phyloP scores from a whole-genome alignment of 2,797 vertebrate species.

The Pachyuromys duprasi region DNA sequence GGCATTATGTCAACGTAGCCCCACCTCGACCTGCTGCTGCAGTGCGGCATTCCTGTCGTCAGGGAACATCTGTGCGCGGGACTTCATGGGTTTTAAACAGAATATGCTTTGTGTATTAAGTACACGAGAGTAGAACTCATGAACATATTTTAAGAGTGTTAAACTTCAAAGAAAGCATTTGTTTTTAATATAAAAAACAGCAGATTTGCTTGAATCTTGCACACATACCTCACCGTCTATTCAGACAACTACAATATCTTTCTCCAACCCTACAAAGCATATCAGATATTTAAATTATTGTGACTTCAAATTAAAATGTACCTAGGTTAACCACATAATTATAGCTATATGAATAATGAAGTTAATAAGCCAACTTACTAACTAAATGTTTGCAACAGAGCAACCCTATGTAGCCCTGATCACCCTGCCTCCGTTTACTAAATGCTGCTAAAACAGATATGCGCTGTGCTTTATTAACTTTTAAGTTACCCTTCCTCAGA shows the following conservation, averaged over 20 bases:
- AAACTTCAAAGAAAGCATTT: constrained; percentile 57
- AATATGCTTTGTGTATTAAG: constrained; percentile 53
- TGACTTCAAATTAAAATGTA: constrained; percentile 58
- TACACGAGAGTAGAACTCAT: background rate
- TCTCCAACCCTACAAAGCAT: background rate
- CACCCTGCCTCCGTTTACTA: background rate
- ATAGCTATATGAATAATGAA: background rate
- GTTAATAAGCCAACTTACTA: background rate
- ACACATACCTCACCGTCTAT: background rate
- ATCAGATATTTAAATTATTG: background rate
- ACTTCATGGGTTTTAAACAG: constrained; percentile 30
- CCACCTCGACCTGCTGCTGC: background rate
- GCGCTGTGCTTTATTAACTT: background rate
- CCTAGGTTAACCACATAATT: background rate
- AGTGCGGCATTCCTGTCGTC: constrained; percentile 17
- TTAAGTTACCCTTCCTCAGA: constrained; percentile 2
- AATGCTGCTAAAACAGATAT: background rate
- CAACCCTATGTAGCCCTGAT: background rate
- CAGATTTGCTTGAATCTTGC: background rate
- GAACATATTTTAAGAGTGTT: constrained; percentile 25
- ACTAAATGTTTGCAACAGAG: background rate
- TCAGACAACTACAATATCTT: constrained; percentile 5
- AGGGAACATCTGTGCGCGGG: constrained; percentile 31
- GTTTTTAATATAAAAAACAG: background rate
- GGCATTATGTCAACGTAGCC: background rate